Evolutionary conservation across 2,888 invertebrate species (phyloP), one percentile per base, ranked within the genome.

Genomic region (Harpagoxenus sublaevis): DNA sequence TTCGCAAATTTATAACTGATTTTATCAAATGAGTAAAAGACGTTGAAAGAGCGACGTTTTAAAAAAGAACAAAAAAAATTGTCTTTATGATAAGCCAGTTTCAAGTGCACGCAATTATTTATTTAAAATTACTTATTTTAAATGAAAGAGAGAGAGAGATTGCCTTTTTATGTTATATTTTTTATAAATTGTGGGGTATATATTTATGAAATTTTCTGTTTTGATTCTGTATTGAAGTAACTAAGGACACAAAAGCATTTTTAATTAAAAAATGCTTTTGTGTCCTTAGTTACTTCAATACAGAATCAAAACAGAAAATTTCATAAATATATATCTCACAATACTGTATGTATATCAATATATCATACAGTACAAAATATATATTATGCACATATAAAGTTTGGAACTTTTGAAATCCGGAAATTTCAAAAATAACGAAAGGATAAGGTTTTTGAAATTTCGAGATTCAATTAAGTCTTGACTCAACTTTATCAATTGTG

Each of bases 91-190:
- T 23, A 28, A 15, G 8, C 10, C 5, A 39, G 31, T 39, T 55
- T 55, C 15, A 53, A 35, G 15, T 71, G 23, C 15, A 35, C n/a
- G 5, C 35, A 71, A 71, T 71, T 71, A 55, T 15, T 53, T 39
- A 63, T 63, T 65, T 42, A 65, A 65, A 23, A 12, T 42, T 65
- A 53, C n/a, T 53, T 53, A 53, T 23, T 53, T 53, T 53, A 53
- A 53, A 53, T n/a, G 18, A 35, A 6, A 35, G n/a, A n/a, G n/a
- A 35, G 53, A 53, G 53, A 53, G 23, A 53, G 53, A 53, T 53
- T 53, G 53, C 2, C n/a, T 23, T 55, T 65, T 65, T 23, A n/a
- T 3, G 18, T 65, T 23, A 65, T 65, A 65, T 65, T 23, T 65
- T 12, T 23, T 65, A 65, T 65, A 65, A 6, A 12, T 65, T 12